Evolutionary conservation across 2,113 vertebrate species (phyloP), one percentile per base, ranked within the genome.

Genomic region (Oxyruncus cristatus): DNA sequence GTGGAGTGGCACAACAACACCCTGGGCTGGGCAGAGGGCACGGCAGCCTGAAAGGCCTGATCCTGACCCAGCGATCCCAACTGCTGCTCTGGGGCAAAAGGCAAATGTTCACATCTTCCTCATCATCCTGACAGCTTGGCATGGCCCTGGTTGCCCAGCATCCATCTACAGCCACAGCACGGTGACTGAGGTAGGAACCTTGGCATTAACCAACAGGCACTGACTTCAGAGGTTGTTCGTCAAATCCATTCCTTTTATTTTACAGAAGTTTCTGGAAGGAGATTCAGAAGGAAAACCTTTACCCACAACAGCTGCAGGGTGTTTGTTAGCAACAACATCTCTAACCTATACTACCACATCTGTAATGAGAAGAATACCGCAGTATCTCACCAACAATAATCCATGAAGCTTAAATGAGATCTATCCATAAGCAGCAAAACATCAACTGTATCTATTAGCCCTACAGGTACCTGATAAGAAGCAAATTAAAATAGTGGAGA

Each of bases 401-500:
- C 91, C 88, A 83, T 61, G 92, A 63, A 77, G 90, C 26, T 84
- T 87, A 93, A 93, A 88, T 1, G 32, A 72, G 66, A 92, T 92
- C 93, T 80, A 84, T 89, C 87, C 1, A 5, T 92, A 92, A 91
- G 94, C 86, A 89, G 83, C 72, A 85, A 92, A 94, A 59, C 83
- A 93, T 93, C 85, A 82, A 46, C 88, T 77, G 33, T 94, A 95
- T 92, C 92, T 90, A 83, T 95, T 94, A 94, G 90, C 92, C 95
- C 93, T 96, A 96, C 86, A 95, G 92, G 86, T 96, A 86, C 92
- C 84, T 92, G 92, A 96, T 97, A 96, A 97, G 88, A 96, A 95
- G 91, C 74, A 92, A 91, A 92, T 95, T 93, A 92, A 94, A 92
- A 87, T 33, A 87, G 78, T 22, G 14, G 19, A 91, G 92, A 94